Conservation (phyloP, 2,888 invertebrate genomes). For the Agonopterix arenella region DNA sequence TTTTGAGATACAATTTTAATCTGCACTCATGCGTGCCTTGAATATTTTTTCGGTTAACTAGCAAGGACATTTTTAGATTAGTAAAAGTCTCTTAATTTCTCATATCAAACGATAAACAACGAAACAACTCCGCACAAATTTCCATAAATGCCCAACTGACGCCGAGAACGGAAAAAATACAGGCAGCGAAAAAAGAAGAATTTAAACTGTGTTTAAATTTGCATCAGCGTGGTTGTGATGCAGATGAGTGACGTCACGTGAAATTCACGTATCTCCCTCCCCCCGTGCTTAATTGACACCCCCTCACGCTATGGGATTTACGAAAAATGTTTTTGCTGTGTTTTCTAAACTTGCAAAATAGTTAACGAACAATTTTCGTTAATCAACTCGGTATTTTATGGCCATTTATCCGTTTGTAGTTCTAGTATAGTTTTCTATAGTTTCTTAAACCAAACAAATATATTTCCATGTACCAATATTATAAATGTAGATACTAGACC, state of each 20-base stretch:
- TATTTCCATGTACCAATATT: no score
- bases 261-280: constrained; percentile 18
- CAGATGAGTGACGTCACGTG: constrained; percentile 69
- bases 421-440: no score
- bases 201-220: constrained; percentile 62
- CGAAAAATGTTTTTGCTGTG: neutral
- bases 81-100: no score
- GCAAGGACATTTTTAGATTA: neutral
- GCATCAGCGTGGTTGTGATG: constrained; percentile 52
- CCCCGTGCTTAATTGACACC: constrained; percentile 37
- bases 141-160: constrained; percentile 28
- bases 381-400: neutral
- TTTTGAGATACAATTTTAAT: constrained; percentile 21
- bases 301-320: constrained; percentile 9
- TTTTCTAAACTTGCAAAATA: neutral
- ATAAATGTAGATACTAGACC: no score
- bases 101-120: no score
- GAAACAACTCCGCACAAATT: neutral
- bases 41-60: constrained; percentile 11
- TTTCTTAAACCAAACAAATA: no score
- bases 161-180: constrained; percentile 37
- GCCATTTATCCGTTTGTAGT: no score
- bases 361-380: neutral
- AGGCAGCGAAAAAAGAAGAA: constrained; percentile 40
- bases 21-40: constrained; percentile 15